Evolutionary conservation across 2,888 invertebrate genomes (phyloP).

Genomic region (Cephus spinipes): DNA sequence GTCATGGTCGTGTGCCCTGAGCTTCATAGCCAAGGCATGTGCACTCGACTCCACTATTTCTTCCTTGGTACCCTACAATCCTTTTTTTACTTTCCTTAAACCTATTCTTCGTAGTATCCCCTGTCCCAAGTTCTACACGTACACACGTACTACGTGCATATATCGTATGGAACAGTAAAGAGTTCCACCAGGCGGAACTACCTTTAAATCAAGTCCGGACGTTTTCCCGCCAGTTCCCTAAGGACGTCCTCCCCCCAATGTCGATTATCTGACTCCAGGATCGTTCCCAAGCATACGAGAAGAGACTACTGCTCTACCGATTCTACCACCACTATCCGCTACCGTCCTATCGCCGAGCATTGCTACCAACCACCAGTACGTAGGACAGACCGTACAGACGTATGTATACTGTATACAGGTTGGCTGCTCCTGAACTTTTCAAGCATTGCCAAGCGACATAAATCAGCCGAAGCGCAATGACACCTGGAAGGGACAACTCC

Average conservation of each 20-base stretch:
- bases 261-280: background rate
- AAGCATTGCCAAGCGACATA: background rate
- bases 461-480: background rate
- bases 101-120: slow-evolving; percentile 11
- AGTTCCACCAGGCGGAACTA: slow-evolving; percentile 41
- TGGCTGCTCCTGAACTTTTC: background rate
- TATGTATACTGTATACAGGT: background rate
- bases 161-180: slow-evolving; percentile 2
- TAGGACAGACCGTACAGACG: background rate
- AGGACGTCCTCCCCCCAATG: slow-evolving; percentile 13
- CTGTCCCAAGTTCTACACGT: background rate
- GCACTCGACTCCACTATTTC: slow-evolving; percentile 35
- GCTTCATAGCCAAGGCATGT: background rate
- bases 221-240: slow-evolving; percentile 27
- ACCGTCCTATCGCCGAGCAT: background rate
- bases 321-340: background rate
- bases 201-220: slow-evolving; percentile 36
- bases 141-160: background rate
- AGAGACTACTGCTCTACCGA: background rate
- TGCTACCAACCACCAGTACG: background rate
- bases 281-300: background rate
- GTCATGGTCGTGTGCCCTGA: background rate
- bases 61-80: slow-evolving; percentile 28
- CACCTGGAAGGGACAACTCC: background rate
- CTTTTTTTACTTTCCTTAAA: slow-evolving; percentile 14